These are phyloP conservation scores for Onychomys leucogaster DNA, from an alignment of 2,797 vertebrate species.

Conservation along the genomic window DNA sequence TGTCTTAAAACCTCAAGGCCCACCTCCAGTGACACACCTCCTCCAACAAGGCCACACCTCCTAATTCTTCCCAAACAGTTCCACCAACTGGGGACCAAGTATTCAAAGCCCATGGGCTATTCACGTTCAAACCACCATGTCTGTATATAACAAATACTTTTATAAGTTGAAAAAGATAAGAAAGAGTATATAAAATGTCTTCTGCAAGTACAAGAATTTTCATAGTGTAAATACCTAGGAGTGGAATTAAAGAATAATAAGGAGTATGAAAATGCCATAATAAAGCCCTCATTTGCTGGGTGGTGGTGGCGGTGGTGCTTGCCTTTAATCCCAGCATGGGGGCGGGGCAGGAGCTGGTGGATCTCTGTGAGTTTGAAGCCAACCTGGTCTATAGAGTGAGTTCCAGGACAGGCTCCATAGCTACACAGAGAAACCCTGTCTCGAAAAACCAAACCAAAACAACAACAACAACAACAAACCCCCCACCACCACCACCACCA, in stretches of 20 bases:
- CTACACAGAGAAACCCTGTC: too few relatives aligned
- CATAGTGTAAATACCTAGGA: neutral
- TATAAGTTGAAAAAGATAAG: conserved; percentile 44
- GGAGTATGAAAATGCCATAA: neutral
- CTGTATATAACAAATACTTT: conserved; percentile 38
- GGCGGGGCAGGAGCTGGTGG: too few relatives aligned
- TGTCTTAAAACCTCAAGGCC: neutral
- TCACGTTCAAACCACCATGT: neutral
- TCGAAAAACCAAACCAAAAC: too few relatives aligned
- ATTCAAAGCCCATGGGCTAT: neutral
- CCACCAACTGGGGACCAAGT: neutral
- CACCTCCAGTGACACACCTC: neutral
- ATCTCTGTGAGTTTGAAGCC: too few relatives aligned
- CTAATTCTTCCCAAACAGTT: neutral
- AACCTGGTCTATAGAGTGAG: too few relatives aligned
- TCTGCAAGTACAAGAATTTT: conserved; percentile 61
- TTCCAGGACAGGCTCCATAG: too few relatives aligned
- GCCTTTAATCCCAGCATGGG: too few relatives aligned
- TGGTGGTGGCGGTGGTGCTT: too few relatives aligned
- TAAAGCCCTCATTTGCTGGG: neutral
- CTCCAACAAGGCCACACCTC: neutral
- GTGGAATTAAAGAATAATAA: conserved; percentile 26
- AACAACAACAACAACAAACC: too few relatives aligned
- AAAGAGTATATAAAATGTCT: conserved; percentile 28
- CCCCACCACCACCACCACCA: too few relatives aligned